Base-by-base conservation (phyloP, 2,113 vertebrate species). In the Antechinus stuartii region DNA sequence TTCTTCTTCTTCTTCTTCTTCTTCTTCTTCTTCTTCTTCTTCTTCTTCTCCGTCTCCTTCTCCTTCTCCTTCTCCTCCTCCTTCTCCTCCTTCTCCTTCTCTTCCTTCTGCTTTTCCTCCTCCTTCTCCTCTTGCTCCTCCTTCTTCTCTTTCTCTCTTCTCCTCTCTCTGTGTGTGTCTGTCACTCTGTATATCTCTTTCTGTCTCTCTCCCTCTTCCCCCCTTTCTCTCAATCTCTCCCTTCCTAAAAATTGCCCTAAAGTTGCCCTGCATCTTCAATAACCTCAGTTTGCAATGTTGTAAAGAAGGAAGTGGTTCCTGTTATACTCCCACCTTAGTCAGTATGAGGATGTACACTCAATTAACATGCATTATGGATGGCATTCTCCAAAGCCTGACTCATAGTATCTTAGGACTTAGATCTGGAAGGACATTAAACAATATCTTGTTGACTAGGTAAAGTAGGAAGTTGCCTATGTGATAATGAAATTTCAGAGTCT, bases 261-360 rank as follows among this genome's bases (percentile, higher is more conserved):
- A n/a, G 30, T 84, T 42, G 5, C 35, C 35, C 16, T 84, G 16
- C 68, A 42, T 84, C n/a, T 42, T 84, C 5, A 84, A n/a, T 84
- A 19, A 42, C 5, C 16, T 84, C 68, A n/a, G 6, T n/a, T 76
- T 47, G 68, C 5, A 7, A 76, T n/a, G 35, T 19, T 84, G 6
- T 84, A 84, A 84, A 84, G 68, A 84, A 84, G 68, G 68, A 84
- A 84, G n/a, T 84, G 35, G 35, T 84, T 84, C 14, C 14, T 84
- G n/a, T 76, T 84, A 84, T 42, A 84, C n/a, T 84, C 68, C n/a
- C 68, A 84, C n/a, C n/a, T 84, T 84, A 84, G 68, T 84, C n/a
- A 84, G n/a, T 84, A 42, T 84, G 19, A 84, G 19, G 68, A 84
- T 84, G n/a, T 84, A 42, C 42, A 23, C 35, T 42, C 42, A 84